Percentiles rank a stretch among this genome's conserved stretches.
Evolutionary conservation across 1,140 invertebrate species (phyloP).

Genomic region (Temnothorax longispinosus): DNA sequence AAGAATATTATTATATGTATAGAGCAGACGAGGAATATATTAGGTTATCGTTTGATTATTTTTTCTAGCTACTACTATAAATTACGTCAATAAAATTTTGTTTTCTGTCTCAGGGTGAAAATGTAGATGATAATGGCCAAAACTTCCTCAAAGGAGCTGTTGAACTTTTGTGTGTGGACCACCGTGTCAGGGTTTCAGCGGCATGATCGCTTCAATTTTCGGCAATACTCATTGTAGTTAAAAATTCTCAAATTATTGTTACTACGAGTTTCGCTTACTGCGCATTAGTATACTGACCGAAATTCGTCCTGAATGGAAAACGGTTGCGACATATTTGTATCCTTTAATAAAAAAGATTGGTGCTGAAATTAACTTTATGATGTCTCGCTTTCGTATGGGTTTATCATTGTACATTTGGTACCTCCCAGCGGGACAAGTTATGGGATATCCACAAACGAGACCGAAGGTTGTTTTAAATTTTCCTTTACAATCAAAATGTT

Average conservation of each 20-base stretch:
- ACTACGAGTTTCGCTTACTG: constrained; percentile 94
- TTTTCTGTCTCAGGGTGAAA: constrained; percentile 84
- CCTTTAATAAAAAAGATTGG: constrained; percentile 92
- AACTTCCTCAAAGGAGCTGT: constrained; percentile 93
- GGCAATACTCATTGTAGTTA: constrained; percentile 95
- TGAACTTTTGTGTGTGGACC: constrained; percentile 94
- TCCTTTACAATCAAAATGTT: not conserved
- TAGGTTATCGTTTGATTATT: not conserved
- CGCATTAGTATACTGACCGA: constrained; percentile 94
- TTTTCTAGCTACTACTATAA: not conserved
- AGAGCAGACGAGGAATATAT: not conserved
- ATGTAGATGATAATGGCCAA: constrained; percentile 85
- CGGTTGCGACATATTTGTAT: constrained; percentile 94
- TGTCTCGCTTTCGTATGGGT: constrained; percentile 94
- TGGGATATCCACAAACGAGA: constrained; percentile 94
- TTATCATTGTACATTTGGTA: constrained; percentile 95
- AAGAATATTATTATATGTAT: not conserved
- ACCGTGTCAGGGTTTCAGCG: constrained; percentile 96
- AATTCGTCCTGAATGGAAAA: constrained; percentile 95
- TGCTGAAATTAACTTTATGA: constrained; percentile 92
- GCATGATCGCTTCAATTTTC: constrained; percentile 95
- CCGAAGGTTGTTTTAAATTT: constrained; percentile 86
- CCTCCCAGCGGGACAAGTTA: constrained; percentile 95
- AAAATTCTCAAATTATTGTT: constrained; percentile 95
- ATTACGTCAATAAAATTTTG: constrained; percentile 35